Conservation (phyloP, 2,797 vertebrate genomes). For the Sarcophilus harrisii region DNA sequence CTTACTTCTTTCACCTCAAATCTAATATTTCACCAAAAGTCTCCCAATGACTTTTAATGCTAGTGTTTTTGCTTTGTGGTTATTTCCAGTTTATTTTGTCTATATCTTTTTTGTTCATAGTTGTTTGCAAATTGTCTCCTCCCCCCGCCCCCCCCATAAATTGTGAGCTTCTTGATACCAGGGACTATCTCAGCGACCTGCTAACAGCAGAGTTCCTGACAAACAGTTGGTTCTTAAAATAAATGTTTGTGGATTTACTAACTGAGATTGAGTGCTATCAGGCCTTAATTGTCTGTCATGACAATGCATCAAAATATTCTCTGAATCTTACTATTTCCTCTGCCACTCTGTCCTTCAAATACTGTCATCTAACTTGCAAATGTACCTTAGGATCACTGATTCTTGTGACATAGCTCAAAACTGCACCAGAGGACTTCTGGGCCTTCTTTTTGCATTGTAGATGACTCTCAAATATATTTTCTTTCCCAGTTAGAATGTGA, state of each 20-base stretch:
- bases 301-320: not conserved
- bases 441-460: not conserved
- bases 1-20: not conserved
- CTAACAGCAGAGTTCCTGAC: not conserved
- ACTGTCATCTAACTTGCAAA: not conserved
- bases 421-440: not conserved
- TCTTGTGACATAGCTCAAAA: not conserved
- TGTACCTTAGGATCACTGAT: not conserved
- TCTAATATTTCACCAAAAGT: not conserved
- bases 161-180: not conserved
- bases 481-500: not conserved
- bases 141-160: not conserved
- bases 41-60: not conserved
- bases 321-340: not conserved
- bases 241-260: not conserved
- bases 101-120: not conserved
- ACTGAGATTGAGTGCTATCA: not conserved
- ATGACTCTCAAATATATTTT: not conserved
- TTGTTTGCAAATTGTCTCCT: not conserved
- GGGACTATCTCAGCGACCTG: too few species aligned
- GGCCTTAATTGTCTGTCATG: not conserved
- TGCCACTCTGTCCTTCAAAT: not conserved
- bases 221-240: not conserved
- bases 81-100: not conserved
- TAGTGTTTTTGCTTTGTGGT: not conserved